Conservation (phyloP, 1,140 invertebrate species). For the Melitaea cinxia region DNA sequence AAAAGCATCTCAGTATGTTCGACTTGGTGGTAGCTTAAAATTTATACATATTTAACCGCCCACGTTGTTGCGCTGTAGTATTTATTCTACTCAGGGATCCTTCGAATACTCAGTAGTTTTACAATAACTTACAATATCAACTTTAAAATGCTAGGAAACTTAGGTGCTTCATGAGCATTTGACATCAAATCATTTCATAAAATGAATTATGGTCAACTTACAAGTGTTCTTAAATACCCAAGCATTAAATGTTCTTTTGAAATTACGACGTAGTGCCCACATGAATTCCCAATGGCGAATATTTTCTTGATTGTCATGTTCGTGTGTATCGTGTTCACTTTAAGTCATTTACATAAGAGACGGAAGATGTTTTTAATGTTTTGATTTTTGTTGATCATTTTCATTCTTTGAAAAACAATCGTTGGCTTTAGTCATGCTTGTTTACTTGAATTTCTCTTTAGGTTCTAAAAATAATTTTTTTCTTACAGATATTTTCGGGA, state of each 20-base stretch:
- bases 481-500: neutral
- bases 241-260: neutral
- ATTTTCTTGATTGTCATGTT: slow-evolving; percentile 35
- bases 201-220: neutral
- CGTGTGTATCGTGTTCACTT: slow-evolving; percentile 44
- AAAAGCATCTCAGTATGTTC: slow-evolving; percentile 40
- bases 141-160: slow-evolving; percentile 44
- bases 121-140: slow-evolving; percentile 56
- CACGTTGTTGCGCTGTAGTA: slow-evolving; percentile 45
- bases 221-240: slow-evolving; percentile 27
- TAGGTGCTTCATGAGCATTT: slow-evolving; percentile 1
- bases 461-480: neutral
- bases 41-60: slow-evolving; percentile 46
- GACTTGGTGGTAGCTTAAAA: neutral
- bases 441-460: slow-evolving; percentile 17
- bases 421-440: slow-evolving; percentile 14
- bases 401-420: slow-evolving; percentile 45
- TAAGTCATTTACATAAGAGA: slow-evolving; percentile 61
- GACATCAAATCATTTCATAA: neutral
- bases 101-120: slow-evolving; percentile 52
- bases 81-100: slow-evolving; percentile 37
- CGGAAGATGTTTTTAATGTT: slow-evolving; percentile 61
- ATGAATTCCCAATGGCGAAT: slow-evolving; percentile 5
- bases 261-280: neutral
- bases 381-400: slow-evolving; percentile 57